Evolutionary conservation across 64 coral and sea anemone genomes (phyloP).

Genomic region (Montipora capricornis): DNA sequence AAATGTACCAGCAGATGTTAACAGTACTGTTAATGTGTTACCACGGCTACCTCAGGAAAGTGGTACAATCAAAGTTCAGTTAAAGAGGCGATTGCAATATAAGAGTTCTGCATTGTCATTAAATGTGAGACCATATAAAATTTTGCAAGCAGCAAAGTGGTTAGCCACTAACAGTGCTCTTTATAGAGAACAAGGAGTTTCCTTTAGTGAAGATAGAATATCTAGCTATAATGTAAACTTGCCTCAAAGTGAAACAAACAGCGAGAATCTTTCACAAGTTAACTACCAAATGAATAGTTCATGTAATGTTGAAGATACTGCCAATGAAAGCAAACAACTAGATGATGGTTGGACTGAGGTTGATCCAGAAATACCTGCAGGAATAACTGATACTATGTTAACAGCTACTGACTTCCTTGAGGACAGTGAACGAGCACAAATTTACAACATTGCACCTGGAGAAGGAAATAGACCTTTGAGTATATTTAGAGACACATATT

Average conservation of each 20-base stretch:
- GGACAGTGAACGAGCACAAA: too few species aligned
- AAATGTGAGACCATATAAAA: constrained; percentile 19
- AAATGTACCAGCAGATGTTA: constrained; percentile 45
- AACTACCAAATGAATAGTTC: too few species aligned
- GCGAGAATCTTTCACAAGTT: not conserved
- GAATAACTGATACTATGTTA: too few species aligned
- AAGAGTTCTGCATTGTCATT: constrained; percentile 28
- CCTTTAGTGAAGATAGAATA: not conserved
- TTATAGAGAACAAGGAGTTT: constrained; percentile 29
- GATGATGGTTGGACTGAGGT: too few species aligned
- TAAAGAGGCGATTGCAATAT: constrained; percentile 4
- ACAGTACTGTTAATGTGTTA: constrained; percentile 1
- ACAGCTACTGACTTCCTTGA: too few species aligned
- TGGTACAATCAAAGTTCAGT: constrained; percentile 30
- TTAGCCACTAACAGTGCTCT: not conserved
- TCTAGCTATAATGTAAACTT: not conserved
- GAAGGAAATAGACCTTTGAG: too few species aligned
- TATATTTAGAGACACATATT: too few species aligned
- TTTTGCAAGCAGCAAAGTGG: constrained; percentile 21
- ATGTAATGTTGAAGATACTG: too few species aligned
- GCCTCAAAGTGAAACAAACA: not conserved
- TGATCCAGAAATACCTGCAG: too few species aligned
- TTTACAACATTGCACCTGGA: too few species aligned
- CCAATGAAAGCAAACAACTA: not conserved
- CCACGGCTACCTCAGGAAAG: not conserved